Evolutionary conservation across 2,888 invertebrate genomes (phyloP), one percentile per base, ranked within the genome.

Genomic region (Sabellastarte sp.): DNA sequence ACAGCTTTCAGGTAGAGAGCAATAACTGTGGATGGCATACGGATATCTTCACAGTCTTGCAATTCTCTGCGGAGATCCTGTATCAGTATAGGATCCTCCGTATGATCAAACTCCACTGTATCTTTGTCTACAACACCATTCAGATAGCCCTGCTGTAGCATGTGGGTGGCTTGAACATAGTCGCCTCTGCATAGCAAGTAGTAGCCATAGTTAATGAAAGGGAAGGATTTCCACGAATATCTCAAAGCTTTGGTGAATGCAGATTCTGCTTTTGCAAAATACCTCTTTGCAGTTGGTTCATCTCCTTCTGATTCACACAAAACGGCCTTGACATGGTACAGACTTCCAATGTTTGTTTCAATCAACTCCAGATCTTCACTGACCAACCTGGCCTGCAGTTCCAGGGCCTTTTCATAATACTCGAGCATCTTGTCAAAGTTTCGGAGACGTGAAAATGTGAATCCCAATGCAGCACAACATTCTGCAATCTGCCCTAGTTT

Each of bases 31-130:
- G 68, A 55, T 2, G 68, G 68, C 61, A 68, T 60, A 2, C 68
- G 60, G 26, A 68, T 65, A 50, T 65, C 61, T 32, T 68, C 68
- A 2, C 63, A 33, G 1, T 61, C 65, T 10, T 63, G 61, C 30
- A 68, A 59, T 58, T 68, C 68, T 28, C 52, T 24, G 30, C 50
- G 41, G 4, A 68, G 61, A 57, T 68, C 68, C 5, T 63, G 61
- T 3, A 65, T 61, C 15, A 68, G 60, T 32, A 68, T 68, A 1
- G 63, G 65, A 59, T 68, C 68, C 56, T 68, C 68, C 0, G 68
- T 68, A 63, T 68, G 68, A 41, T 68, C 68, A 59, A 68, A 68
- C 58, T 68, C 68, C 3, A 68, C 68, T 10, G 68, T 68, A 61
- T 68, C 68, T 32, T 68, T 63, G 53, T 68, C 68, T 26, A 68